Conservation (phyloP, 1,140 invertebrate species). For the Manduca sexta region DNA sequence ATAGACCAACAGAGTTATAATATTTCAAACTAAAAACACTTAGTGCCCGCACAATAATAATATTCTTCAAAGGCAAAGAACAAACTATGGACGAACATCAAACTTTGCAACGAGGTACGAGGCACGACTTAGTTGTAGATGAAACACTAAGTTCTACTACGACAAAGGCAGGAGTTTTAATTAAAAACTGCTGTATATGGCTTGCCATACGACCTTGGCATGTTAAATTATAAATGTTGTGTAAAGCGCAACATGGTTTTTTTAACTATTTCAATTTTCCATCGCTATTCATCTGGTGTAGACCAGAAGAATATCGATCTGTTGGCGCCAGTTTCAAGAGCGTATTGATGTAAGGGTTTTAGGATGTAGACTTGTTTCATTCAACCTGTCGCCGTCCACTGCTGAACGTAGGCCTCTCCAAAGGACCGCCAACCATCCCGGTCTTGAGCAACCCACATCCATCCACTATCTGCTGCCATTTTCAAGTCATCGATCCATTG, state of each 20-base stretch:
- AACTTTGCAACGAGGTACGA: constrained; percentile 48
- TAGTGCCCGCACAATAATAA: constrained; percentile 22
- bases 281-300: background rate
- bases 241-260: background rate
- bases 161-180: constrained; percentile 51
- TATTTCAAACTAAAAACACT: constrained; percentile 24
- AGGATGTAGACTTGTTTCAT: too few relatives aligned
- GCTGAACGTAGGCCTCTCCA: too few relatives aligned
- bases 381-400: too few relatives aligned
- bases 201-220: constrained; percentile 6
- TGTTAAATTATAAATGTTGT: background rate
- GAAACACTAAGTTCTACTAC: constrained; percentile 28
- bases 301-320: too few relatives aligned
- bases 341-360: too few relatives aligned
- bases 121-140: constrained; percentile 30
- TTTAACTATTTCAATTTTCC: background rate
- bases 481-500: too few relatives aligned
- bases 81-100: constrained; percentile 41
- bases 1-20: constrained; percentile 14
- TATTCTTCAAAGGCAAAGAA: constrained; percentile 38
- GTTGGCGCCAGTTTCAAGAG: too few relatives aligned
- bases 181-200: constrained; percentile 38
- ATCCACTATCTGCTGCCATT: too few relatives aligned
- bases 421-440: too few relatives aligned
- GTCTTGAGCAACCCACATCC: too few relatives aligned